A percentile compares a stretch with the other conserved stretches of the same genome.
Evolutionary conservation across 2,797 vertebrate species (phyloP).

Genomic region (Eulemur albifrons): DNA sequence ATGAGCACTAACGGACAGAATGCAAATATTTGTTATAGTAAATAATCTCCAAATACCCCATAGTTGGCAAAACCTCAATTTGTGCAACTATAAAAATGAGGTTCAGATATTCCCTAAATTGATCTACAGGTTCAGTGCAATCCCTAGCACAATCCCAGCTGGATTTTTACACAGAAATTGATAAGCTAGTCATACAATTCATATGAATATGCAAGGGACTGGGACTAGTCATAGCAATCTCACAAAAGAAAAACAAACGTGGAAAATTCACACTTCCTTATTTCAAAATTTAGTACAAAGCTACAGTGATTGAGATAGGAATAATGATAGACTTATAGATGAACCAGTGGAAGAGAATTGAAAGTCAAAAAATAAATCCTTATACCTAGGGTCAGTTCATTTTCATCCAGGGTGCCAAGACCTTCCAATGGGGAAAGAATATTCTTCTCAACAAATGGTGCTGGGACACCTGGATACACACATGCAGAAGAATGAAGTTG

Average conservation of each 20-base stretch:
- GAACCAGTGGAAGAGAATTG: not conserved
- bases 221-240: constrained; percentile 9
- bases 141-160: not conserved
- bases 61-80: not conserved
- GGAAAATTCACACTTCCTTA: not conserved
- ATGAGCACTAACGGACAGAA: not conserved
- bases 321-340: not conserved
- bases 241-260: not conserved
- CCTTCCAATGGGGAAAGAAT: not conserved
- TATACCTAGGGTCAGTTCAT: not conserved
- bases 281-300: not conserved
- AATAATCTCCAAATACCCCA: not conserved
- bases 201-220: not conserved
- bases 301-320: not conserved
- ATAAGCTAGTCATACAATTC: constrained; percentile 43
- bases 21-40: not conserved
- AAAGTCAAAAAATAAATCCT: not conserved
- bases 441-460: not conserved
- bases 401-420: not conserved
- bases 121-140: not conserved
- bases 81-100: constrained; percentile 1
- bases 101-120: not conserved
- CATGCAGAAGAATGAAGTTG: not conserved
- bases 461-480: not conserved
- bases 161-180: not conserved